Percentiles rank a stretch among this genome's conserved stretches.
phyloP scores from a whole-genome alignment of 2,113 vertebrate species.

The Jacana jacana region DNA sequence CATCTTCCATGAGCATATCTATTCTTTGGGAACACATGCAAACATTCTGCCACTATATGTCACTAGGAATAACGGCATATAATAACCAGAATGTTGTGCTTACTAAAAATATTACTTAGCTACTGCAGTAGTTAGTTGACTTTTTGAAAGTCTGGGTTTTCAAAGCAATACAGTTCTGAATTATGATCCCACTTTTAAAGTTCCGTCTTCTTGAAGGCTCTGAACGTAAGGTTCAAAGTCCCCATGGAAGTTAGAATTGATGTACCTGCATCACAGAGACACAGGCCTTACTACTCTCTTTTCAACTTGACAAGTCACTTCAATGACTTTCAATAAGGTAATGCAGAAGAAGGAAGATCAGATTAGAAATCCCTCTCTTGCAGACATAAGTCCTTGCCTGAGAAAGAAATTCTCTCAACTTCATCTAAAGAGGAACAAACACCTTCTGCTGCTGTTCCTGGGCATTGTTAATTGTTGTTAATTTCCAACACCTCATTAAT shows the following conservation, averaged over 20 bases:
- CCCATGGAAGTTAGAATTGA: not conserved
- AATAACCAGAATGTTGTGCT: not conserved
- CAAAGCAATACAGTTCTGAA: not conserved
- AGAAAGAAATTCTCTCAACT: constrained; percentile 25
- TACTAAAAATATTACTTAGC: not conserved
- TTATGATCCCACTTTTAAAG: not conserved
- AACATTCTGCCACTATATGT: not conserved
- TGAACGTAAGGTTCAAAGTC: not conserved
- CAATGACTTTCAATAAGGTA: not conserved
- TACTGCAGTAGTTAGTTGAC: no score
- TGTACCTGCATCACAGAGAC: not conserved
- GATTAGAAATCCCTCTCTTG: not conserved
- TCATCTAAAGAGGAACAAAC: constrained; percentile 42
- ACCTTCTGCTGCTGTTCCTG: constrained; percentile 67
- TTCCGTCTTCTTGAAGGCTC: not conserved
- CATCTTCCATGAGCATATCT: not conserved
- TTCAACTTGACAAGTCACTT: not conserved
- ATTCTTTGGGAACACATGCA: not conserved
- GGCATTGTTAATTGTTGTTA: constrained; percentile 77
- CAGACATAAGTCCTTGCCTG: not conserved
- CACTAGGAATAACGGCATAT: not conserved
- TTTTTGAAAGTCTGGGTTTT: not conserved
- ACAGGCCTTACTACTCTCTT: not conserved
- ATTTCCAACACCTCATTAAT: constrained; percentile 79
- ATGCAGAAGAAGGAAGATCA: not conserved